Evolutionary conservation across 2,888 invertebrate species (phyloP), one percentile per base, ranked within the genome.

Genomic region (Lasioglossum vierecki): DNA sequence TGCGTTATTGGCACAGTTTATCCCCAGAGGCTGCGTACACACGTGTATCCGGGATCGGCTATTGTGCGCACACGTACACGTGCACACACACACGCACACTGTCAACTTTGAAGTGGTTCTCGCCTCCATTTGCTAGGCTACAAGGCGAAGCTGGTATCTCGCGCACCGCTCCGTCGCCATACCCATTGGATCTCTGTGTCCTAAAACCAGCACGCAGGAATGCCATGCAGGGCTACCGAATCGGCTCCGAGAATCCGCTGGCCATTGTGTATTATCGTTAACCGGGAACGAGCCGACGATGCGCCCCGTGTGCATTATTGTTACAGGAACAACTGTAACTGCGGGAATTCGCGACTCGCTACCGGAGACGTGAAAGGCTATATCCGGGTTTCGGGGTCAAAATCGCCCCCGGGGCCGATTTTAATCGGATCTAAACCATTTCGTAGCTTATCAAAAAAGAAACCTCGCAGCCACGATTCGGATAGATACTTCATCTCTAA

Each of bases 1-100:
- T 76, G 80, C 84, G 68, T 88, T 89, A 83, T 80, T 81, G 84
- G 79, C 81, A 83, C 79, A 80, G 77, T 86, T 90, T 84, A 85
- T 81, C 88, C 79, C 80, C 41, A 15, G 72, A 74, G 83, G 83
- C 79, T 77, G 68, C 68, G 18, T 35, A 57, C 53, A 22, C 57
- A 15, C 70, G 80, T 76, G 80, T 39, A 81, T 71, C 44, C 76
- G 79, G 79, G 74, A 73, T 11, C 39, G 41, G 57, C 49, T 30
- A 71, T 80, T 80, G 72, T 57, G 74, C 74, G 71, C 73, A 70
- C 44, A 79, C 46, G 44, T 26, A 57, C 49, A 57, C 6, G 22
- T n/a, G 66, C 53, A 35, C 79, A 30, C 53, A 35, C 35, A 35
- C 35, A 35, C 35, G 35, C 35, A 83, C 66, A 70, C 41, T 41